These are phyloP conservation scores for Thyatira batis DNA, from an alignment of 2,888 invertebrate species.

Conservation along the genomic window DNA sequence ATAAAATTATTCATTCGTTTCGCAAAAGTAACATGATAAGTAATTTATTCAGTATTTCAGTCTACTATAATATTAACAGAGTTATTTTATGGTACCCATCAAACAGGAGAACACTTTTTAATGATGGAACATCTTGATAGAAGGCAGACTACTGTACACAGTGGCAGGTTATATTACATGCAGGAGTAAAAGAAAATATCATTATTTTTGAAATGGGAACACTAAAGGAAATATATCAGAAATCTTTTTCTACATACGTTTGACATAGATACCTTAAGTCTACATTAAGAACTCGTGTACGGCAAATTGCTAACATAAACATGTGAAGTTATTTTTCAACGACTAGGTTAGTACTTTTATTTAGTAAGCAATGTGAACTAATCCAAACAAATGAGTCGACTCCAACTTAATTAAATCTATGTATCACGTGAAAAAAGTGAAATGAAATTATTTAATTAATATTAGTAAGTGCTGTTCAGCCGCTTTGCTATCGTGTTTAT, in stretches of 20 bases:
- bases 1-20: not conserved
- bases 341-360: not conserved
- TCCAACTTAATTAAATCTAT: not conserved
- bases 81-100: not conserved
- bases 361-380: too few relatives aligned
- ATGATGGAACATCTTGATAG: not conserved
- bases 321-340: not conserved
- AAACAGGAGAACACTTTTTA: not conserved
- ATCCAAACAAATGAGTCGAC: not conserved
- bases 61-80: not conserved
- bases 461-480: too few relatives aligned
- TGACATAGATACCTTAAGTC: not conserved
- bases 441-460: too few relatives aligned
- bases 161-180: too few relatives aligned
- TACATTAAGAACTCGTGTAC: not conserved
- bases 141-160: too few relatives aligned
- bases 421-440: too few relatives aligned
- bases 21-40: not conserved
- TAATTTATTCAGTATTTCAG: not conserved
- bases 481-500: too few relatives aligned
- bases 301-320: not conserved
- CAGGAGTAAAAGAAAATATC: too few relatives aligned
- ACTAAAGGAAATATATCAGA: too few relatives aligned
- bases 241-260: not conserved
- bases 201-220: too few relatives aligned